Percentiles rank a stretch among this genome's conserved stretches.
These are phyloP conservation scores for Engystomops pustulosus DNA, from an alignment of 2,113 vertebrate genomes.

Conservation along the genomic window DNA sequence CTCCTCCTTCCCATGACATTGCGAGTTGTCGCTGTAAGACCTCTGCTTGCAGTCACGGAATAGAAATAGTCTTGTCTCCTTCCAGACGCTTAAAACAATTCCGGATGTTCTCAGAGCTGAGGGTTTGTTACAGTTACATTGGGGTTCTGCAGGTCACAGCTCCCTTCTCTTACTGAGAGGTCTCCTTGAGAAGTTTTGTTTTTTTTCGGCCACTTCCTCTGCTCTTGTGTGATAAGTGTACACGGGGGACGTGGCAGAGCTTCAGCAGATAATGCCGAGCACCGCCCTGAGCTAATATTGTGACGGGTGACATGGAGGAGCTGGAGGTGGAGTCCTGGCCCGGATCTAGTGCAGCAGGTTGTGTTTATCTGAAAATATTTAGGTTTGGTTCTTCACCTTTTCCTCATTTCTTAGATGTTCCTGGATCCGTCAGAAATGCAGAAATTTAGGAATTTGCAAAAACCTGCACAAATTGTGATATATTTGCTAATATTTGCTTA, in stretches of 20 bases:
- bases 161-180: not conserved
- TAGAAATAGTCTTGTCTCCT: too few relatives aligned
- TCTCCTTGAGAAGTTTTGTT: not conserved
- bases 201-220: not conserved
- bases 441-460: too few relatives aligned
- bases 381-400: not conserved
- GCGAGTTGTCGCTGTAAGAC: too few relatives aligned
- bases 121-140: not conserved
- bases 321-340: not conserved
- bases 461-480: too few relatives aligned
- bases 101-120: not conserved
- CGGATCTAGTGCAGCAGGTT: slow-evolving; percentile 1
- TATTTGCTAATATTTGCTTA: too few relatives aligned
- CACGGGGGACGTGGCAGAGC: not conserved
- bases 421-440: too few relatives aligned
- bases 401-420: too few relatives aligned
- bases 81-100: too few relatives aligned
- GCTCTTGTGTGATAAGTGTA: not conserved
- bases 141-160: not conserved
- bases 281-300: slow-evolving; percentile 32
- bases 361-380: not conserved
- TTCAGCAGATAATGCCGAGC: not conserved
- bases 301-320: not conserved
- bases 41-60: too few relatives aligned
- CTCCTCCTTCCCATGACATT: too few relatives aligned